These are phyloP conservation scores for Ypsolopha sequella DNA, from an alignment of 2,888 invertebrate species.

Conservation along the genomic window DNA sequence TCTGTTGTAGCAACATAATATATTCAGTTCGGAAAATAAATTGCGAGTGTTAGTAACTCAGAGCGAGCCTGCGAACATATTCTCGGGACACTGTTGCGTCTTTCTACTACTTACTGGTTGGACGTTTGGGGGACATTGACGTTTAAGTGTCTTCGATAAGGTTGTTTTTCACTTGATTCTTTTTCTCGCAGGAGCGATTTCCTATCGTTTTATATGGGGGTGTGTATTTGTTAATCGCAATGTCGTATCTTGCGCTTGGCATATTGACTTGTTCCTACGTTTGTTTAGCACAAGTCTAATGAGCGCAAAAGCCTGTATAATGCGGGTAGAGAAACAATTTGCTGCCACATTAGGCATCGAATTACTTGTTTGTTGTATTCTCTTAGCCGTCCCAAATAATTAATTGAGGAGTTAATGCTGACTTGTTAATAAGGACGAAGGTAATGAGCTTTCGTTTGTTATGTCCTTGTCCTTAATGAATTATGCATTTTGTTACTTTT, in stretches of 20 bases:
- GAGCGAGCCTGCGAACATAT: slow-evolving; percentile 69
- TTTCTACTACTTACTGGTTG: slow-evolving; percentile 54
- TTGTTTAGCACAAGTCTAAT: slow-evolving; percentile 28
- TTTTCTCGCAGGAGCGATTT: slow-evolving; percentile 37
- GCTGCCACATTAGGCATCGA: slow-evolving; percentile 7
- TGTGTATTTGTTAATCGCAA: slow-evolving; percentile 43
- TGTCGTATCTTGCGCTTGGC: slow-evolving; percentile 22
- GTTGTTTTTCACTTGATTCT: slow-evolving; percentile 7
- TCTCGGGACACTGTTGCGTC: slow-evolving; percentile 65
- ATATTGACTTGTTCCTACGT: slow-evolving; percentile 39
- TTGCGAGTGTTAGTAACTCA: slow-evolving; percentile 69
- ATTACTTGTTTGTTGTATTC: neutral
- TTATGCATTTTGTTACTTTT: no score
- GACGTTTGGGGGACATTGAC: slow-evolving; percentile 34
- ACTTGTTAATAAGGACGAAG: neutral
- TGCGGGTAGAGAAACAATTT: slow-evolving; percentile 9
- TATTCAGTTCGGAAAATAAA: slow-evolving; percentile 71
- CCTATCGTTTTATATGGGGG: slow-evolving; percentile 47
- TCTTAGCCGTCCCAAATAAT: neutral
- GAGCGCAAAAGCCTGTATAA: slow-evolving; percentile 13
- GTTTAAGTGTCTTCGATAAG: slow-evolving; percentile 18
- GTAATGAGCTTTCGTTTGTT: no score
- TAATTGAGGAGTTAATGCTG: neutral
- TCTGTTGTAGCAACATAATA: slow-evolving; percentile 45
- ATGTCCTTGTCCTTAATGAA: no score